Evolutionary conservation across 1,140 invertebrate species (phyloP), one percentile per base, ranked within the genome.

Genomic region (Brachionus calyciflorus): DNA sequence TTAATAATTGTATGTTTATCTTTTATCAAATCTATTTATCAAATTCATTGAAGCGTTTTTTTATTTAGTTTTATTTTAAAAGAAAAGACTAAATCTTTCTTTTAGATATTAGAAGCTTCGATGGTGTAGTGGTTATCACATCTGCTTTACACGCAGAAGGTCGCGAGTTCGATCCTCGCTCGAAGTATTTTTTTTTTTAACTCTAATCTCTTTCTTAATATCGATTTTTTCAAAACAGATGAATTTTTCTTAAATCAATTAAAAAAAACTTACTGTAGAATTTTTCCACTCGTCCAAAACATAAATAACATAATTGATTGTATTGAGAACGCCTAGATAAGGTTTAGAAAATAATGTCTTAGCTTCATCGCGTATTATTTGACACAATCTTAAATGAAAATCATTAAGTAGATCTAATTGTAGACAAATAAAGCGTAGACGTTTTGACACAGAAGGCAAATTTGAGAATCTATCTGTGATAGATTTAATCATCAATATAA

Each of bases 281-380:
- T 73, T 73, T 51, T 73, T 73, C 69, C 69, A 73, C 19, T 73
- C 69, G 9, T 73, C 69, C n/a, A 73, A 37, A 21, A 73, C 9
- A 5, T 51, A 30, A 30, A 49, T 55, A 12, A 73, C 24, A 73
- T 37, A 73, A 55, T 51, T 51, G 19, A 73, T 24, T 51, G 69
- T 73, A 41, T 73, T 73, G 14, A 73, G 30, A n/a, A 55, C 46
- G 5, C 69, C 69, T 37, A 73, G 24, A 51, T 33, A 73, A 14
- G n/a, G 49, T 10, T 55, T 49, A 6, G 19, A 21, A 19, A 73
- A 73, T 1, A 41, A 14, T 19, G 46, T 55, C 14, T 70, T 70
- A n/a, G 46, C 46, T 37, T 49, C 69, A 37, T 73, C 69, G 2
- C 69, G 28, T 33, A 73, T 51, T 19, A 73, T 73, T 26, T 73